These are phyloP conservation scores for Salminus brasiliensis DNA, from an alignment of 2,113 vertebrate species.

Conservation along the genomic window DNA sequence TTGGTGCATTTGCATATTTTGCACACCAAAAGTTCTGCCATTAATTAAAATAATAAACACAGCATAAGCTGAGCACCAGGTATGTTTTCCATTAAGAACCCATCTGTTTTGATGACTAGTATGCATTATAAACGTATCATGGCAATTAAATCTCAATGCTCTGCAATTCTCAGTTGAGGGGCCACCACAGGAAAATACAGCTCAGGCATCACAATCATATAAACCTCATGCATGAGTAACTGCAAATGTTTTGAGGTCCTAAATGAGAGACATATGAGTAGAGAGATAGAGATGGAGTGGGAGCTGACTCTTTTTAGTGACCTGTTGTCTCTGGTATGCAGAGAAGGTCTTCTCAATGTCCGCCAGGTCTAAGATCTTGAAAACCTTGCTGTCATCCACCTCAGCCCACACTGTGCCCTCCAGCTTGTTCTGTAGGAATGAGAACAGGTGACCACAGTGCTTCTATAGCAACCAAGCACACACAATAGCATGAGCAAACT, in stretches of 20 bases:
- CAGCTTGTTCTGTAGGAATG: constrained; percentile 86
- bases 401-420: constrained; percentile 92
- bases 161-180: constrained; percentile 16
- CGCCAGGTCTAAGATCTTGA: constrained; percentile 91
- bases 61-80: constrained; percentile 15
- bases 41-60: constrained; percentile 5
- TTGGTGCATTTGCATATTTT: not conserved
- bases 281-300: too few species aligned
- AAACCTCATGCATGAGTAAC: constrained; percentile 40
- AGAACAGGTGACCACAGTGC: not conserved
- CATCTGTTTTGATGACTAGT: constrained; percentile 18
- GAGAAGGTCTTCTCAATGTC: constrained; percentile 98
- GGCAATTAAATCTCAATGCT: constrained; percentile 33
- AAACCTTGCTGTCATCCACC: constrained; percentile 90
- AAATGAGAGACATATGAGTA: too few species aligned
- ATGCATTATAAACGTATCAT: constrained; percentile 40
- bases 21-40: not conserved
- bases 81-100: constrained; percentile 32
- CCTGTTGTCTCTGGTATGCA: constrained; percentile 99
- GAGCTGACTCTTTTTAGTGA: constrained; percentile 52
- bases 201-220: constrained; percentile 8
- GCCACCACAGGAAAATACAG: constrained; percentile 12
- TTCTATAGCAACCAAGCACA: not conserved
- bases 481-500: not conserved
- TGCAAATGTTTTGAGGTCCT: constrained; percentile 20